A percentile compares a stretch with the other conserved stretches of the same genome.
Evolutionary conservation across 2,797 vertebrate species (phyloP).

Genomic region (Gadopsis marmoratus): DNA sequence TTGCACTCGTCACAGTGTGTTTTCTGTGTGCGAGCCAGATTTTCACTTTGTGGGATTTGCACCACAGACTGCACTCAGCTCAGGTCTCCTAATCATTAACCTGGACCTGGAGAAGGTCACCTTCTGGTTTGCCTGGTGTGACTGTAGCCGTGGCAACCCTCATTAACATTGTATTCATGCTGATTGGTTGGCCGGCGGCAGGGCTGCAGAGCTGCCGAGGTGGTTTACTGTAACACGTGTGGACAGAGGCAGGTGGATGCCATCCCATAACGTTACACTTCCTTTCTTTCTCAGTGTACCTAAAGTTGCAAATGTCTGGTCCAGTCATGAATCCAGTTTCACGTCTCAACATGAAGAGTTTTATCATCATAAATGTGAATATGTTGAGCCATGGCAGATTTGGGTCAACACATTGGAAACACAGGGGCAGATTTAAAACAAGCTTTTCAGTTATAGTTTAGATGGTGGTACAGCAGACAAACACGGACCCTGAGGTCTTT

Average conservation of each 20-base stretch:
- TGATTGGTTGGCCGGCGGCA: slow-evolving; percentile 35
- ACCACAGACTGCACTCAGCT: background rate
- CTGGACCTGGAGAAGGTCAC: slow-evolving; percentile 66
- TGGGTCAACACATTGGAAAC: background rate
- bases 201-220: slow-evolving; percentile 15
- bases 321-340: background rate
- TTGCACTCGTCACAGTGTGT: background rate
- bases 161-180: slow-evolving; percentile 56
- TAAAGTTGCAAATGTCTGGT: background rate
- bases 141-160: slow-evolving; percentile 62
- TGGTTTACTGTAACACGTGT: slow-evolving; percentile 1
- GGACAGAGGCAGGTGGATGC: background rate
- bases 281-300: background rate
- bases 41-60: slow-evolving; percentile 23
- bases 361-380: background rate
- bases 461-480: too few relatives aligned
- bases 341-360: too few relatives aligned
- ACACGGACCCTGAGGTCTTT: too few relatives aligned
- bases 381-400: background rate
- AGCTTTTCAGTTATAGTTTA: background rate
- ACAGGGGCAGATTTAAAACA: background rate
- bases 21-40: background rate
- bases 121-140: slow-evolving; percentile 47
- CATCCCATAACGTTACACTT: background rate
- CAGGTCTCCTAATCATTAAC: slow-evolving; percentile 67